A percentile compares a stretch with the other conserved stretches of the same genome.
phyloP scores from a whole-genome alignment of 2,113 vertebrate species.

The Hemichromis elongatus region DNA sequence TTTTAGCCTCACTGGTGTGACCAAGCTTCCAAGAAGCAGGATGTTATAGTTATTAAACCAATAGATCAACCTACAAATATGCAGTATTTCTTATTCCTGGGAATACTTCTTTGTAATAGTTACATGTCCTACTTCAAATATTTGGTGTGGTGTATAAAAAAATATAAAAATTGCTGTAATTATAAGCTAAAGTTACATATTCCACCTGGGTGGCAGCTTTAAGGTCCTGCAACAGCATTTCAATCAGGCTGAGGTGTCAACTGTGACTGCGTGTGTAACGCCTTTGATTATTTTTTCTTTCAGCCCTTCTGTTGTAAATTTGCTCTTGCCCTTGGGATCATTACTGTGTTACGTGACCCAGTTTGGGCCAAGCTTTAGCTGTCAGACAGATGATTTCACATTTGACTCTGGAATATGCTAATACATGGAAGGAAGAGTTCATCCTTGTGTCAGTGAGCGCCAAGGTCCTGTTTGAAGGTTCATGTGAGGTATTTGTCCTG shows the following conservation, averaged over 20 bases:
- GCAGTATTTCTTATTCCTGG: background rate
- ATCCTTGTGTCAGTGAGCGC: background rate
- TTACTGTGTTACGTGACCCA: background rate
- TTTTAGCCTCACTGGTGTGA: background rate
- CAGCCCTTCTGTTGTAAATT: background rate
- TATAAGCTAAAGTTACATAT: accelerated
- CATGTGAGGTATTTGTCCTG: background rate
- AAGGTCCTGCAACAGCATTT: background rate
- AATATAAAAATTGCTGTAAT: accelerated
- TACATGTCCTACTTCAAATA: background rate
- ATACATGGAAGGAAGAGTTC: background rate
- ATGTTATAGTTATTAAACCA: background rate
- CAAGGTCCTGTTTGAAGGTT: too few species aligned
- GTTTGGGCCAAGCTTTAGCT: background rate
- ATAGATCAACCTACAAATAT: background rate
- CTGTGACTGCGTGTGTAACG: background rate
- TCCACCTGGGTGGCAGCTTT: background rate
- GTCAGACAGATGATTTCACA: background rate
- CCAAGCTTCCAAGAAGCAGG: background rate
- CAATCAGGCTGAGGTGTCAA: background rate
- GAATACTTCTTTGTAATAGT: background rate
- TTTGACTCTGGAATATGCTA: background rate
- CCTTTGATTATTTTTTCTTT: background rate
- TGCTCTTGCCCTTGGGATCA: background rate
- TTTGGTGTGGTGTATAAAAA: background rate